These are phyloP conservation scores for Crematogaster levior DNA, from an alignment of 2,888 invertebrate genomes.

Conservation along the genomic window DNA sequence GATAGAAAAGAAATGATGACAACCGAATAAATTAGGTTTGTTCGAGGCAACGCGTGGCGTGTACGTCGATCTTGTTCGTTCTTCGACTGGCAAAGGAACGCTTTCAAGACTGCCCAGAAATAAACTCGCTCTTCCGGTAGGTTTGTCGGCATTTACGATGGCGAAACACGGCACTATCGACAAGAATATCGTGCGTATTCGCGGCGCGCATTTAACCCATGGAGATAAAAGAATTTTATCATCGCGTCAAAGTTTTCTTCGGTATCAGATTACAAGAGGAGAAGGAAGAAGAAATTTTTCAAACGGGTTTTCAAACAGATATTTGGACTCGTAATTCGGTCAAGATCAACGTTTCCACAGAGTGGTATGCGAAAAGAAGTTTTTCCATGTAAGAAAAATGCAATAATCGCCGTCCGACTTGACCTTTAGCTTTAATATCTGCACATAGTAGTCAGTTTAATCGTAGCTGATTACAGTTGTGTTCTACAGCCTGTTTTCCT, in stretches of 20 bases:
- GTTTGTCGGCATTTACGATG: slow-evolving; percentile 57
- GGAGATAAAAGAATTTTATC: slow-evolving; percentile 10
- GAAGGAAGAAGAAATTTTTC: not conserved
- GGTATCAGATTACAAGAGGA: not conserved
- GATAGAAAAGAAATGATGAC: not conserved
- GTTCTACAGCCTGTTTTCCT: not conserved
- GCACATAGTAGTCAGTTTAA: not conserved
- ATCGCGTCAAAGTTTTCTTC: not conserved
- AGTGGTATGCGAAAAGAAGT: not conserved
- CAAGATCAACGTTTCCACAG: not conserved
- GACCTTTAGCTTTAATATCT: slow-evolving; percentile 36
- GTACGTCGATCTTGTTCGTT: slow-evolving; percentile 54
- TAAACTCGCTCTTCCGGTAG: slow-evolving; percentile 72
- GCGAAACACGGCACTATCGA: slow-evolving; percentile 43
- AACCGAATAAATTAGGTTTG: not conserved
- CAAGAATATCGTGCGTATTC: slow-evolving; percentile 41
- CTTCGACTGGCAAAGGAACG: slow-evolving; percentile 70
- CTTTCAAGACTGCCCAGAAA: slow-evolving; percentile 68
- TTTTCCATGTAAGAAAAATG: not conserved
- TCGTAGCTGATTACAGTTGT: not conserved
- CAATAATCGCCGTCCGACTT: not conserved
- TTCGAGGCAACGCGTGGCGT: slow-evolving; percentile 41
- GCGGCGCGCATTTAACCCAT: slow-evolving; percentile 13
- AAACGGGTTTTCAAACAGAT: not conserved
- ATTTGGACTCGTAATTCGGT: not conserved